phyloP scores from a whole-genome alignment of 30 jellyfish, hydroid and myxozoan genomes.

The Phacellophora camtschatica region DNA sequence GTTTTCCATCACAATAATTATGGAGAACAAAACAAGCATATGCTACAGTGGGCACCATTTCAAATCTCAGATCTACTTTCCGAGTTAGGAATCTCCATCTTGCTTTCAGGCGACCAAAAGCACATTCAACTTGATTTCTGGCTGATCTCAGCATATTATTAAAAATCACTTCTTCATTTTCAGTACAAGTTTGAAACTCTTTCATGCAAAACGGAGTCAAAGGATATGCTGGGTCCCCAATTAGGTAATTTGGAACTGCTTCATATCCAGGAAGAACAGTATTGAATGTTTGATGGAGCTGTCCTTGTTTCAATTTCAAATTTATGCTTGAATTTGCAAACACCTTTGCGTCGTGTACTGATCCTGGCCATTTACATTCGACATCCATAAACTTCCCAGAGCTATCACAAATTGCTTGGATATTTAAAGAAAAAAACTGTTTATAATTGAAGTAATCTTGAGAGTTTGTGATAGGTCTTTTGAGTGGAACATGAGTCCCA shows the following conservation, averaged over 20 bases:
- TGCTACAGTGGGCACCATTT: constrained; percentile 2
- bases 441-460: constrained; percentile 11
- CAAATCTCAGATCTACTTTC: neutral
- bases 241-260: constrained; percentile 21
- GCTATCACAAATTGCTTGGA: constrained; percentile 50
- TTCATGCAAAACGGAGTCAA: constrained; percentile 26
- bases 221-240: constrained; percentile 62
- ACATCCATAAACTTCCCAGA: constrained; percentile 44
- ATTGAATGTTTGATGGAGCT: constrained; percentile 6
- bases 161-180: constrained; percentile 20
- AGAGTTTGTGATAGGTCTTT: constrained; percentile 4
- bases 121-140: constrained; percentile 50
- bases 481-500: constrained; percentile 52
- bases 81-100: constrained; percentile 37
- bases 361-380: constrained; percentile 11
- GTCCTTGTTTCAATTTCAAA: neutral
- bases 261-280: neutral
- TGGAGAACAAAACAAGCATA: constrained; percentile 53
- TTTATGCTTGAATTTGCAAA: constrained; percentile 48
- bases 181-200: neutral
- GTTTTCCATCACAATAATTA: constrained; percentile 17
- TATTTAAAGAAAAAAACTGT: neutral
- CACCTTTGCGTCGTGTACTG: constrained; percentile 38
- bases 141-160: constrained; percentile 39
- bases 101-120: constrained; percentile 52